Conservation (phyloP, 2,888 invertebrate species). For the Plebejus argus region DNA sequence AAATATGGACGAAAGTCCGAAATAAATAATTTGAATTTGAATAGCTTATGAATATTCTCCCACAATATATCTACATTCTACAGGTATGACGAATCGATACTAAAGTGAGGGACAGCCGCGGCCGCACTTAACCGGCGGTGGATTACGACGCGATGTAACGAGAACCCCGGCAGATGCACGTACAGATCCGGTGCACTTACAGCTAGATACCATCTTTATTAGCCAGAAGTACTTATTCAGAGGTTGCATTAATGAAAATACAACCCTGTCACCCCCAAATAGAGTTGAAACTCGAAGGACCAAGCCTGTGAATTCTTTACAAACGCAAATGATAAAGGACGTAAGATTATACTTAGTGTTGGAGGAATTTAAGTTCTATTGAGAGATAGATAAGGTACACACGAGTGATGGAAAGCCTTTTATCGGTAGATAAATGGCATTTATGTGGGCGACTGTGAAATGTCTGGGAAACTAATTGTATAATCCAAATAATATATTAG, state of each 20-base stretch:
- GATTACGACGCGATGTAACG: conserved; percentile 72
- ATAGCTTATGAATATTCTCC: neutral
- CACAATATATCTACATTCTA: neutral
- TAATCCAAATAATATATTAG: conserved; percentile 24
- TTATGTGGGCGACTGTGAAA: conserved; percentile 26
- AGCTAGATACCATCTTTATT: conserved; percentile 43
- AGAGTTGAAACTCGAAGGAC: neutral
- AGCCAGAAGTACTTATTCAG: conserved; percentile 11
- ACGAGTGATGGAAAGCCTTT: neutral
- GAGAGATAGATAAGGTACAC: neutral
- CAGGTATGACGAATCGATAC: neutral
- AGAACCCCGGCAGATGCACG: conserved; percentile 77
- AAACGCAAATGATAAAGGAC: neutral
- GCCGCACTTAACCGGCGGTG: conserved; percentile 62
- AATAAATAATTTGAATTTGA: no score
- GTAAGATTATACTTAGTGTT: neutral
- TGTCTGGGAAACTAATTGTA: conserved; percentile 23
- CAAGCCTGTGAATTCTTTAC: neutral
- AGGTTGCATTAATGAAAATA: neutral
- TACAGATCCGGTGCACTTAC: conserved; percentile 75
- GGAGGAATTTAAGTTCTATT: neutral
- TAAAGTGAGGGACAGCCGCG: conserved; percentile 38
- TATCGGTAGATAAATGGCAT: conserved; percentile 28
- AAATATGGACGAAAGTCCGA: no score
- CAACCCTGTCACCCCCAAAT: neutral